Percentiles rank a stretch among this genome's conserved stretches.
These are phyloP conservation scores for Caenorhabditis afra DNA, from an alignment of 2,888 invertebrate genomes.

Conservation along the genomic window DNA sequence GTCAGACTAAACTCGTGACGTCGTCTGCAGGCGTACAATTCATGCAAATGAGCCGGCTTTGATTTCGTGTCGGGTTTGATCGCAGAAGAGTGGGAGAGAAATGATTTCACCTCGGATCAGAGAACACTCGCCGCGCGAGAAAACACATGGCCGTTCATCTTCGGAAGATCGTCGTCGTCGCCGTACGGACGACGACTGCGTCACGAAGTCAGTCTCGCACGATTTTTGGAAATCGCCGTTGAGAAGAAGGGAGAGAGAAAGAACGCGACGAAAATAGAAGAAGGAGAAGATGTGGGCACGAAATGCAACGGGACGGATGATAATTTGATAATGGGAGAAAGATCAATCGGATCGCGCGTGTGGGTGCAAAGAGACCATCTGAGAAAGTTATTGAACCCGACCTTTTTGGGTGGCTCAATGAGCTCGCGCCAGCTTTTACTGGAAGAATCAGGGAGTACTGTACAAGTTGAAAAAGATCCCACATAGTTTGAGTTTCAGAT, in stretches of 20 bases:
- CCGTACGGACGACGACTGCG: constrained; percentile 58
- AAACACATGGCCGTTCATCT: constrained; percentile 48
- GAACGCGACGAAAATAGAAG: neutral
- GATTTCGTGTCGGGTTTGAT: neutral
- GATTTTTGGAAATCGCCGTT: constrained; percentile 48
- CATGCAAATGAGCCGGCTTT: constrained; percentile 43
- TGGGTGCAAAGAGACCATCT: too few relatives aligned
- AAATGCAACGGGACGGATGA: too few relatives aligned
- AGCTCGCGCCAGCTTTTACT: too few relatives aligned
- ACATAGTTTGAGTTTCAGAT: too few relatives aligned
- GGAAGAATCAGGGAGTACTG: too few relatives aligned
- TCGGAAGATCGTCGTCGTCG: constrained; percentile 44
- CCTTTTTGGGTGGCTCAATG: too few relatives aligned
- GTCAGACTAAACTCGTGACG: constrained; percentile 52
- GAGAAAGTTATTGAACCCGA: too few relatives aligned
- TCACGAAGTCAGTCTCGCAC: constrained; percentile 57
- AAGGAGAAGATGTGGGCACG: too few relatives aligned
- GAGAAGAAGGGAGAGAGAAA: constrained; percentile 10
- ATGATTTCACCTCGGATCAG: constrained; percentile 13
- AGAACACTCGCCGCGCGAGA: constrained; percentile 46
- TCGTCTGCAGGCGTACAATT: constrained; percentile 49
- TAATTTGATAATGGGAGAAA: too few relatives aligned
- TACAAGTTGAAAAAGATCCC: too few relatives aligned
- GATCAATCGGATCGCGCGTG: too few relatives aligned
- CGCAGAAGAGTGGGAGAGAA: neutral